Base-by-base conservation (phyloP, 2,888 invertebrate species). In the Cinara cedri region DNA sequence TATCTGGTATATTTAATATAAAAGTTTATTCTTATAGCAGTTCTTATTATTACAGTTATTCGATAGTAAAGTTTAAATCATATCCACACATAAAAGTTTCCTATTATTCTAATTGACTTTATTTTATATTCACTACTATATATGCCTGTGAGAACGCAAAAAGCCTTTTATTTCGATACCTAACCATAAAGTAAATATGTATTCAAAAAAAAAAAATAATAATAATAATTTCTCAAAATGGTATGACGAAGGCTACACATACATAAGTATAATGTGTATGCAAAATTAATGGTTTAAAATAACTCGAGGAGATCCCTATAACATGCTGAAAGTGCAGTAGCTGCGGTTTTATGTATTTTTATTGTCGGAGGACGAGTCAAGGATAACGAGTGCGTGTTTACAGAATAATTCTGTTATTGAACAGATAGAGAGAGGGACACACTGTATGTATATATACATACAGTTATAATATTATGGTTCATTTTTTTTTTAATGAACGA, bases 321-420 rank as follows among this genome's bases (percentile, higher is more conserved):
- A 11, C 24, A 13, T 21, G 21, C 34, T 34, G 34, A 3, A n/a
- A 34, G 34, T 34, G 34, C 63, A 51, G 76, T 76, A 49, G 19
- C 3, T 26, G 66, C 24, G n/a, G 54, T 65, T 24, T 6, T 26
- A 44, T 42, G 11, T 60, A 24, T 34, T 11, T 55, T 55, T 55
- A 66, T 57, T 57, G 42, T 66, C 44, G n/a, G 66, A 66, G 55
- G 66, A 66, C 66, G 66, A 66, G 26, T 66, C 76, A 76, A 76
- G 76, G 76, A 66, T 66, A 76, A 76, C 76, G 26, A 46, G 65
- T 76, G 10, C 51, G 34, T 71, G 26, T 44, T 57, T 57, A 71
- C 54, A 44, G 21, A 55, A 55, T 42, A 13, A 51, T 13, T 34
- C 2, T 26, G 26, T 34, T 68, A 34, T 68, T 51, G 19, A 10